Evolutionary conservation across 2,113 vertebrate species (phyloP), one percentile per base, ranked within the genome.

Genomic region (Perca fluviatilis): DNA sequence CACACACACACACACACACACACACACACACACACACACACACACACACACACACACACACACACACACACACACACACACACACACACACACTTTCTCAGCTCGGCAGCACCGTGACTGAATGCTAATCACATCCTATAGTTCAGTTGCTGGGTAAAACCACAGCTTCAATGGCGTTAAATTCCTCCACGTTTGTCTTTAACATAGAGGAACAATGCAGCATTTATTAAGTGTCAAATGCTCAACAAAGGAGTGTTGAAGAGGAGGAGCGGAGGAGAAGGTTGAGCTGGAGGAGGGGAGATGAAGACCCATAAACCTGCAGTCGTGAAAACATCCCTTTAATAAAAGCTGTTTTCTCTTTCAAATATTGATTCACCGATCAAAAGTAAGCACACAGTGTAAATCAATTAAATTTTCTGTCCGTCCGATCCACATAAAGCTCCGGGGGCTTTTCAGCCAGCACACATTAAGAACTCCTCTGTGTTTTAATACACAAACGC

Each of bases 71-170:
- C 40, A 40, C 40, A 40, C 40, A 11, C 36, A 40, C 77, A 1
- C 1, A n/a, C 75, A 1, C 16, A 63, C 40, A 76, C 13, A 15
- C 43, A 13, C 18, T 10, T 14, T 36, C 12, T 71, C 15, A 67
- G 47, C 65, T 27, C 25, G 3, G 30, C 50, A 54, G 50, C 62
- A n/a, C 74, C 16, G 58, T 6, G 23, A 30, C 50, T 65, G 87
- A 88, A 89, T 88, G 49, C 73, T 89, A 88, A 91, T 91, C 82
- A 65, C 79, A 87, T 75, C 74, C 88, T 86, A 86, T 80, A 89
- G 82, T 60, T 73, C 64, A 88, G 87, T 90, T 86, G 75, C 86
- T 23, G 80, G 86, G 83, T 88, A 51, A 85, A 80, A 71, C 50
- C 2, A 18, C 60, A 43, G 62, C 58, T 65, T 73, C 67, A 75